Conservation (phyloP, 1,140 invertebrate genomes). For the Cylas formicarius region DNA sequence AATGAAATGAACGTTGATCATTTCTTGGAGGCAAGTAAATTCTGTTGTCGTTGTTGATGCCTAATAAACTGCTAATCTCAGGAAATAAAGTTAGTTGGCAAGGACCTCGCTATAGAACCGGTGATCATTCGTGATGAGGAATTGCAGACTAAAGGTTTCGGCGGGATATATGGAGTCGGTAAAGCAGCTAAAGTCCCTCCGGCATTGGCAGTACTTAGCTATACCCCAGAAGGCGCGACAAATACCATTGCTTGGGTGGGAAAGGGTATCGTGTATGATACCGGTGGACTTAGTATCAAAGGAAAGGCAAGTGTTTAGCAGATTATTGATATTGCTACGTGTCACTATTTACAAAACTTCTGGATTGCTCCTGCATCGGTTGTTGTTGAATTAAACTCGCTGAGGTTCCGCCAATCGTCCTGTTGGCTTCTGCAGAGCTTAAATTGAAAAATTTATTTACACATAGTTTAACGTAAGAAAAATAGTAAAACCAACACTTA, state of each 20-base stretch:
- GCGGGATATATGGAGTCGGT: conserved; percentile 83
- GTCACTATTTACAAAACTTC: no score
- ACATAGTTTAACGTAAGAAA: not conserved
- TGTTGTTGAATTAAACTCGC: no score
- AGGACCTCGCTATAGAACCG: conserved; percentile 56
- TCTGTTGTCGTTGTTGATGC: conserved; percentile 6
- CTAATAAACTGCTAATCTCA: conserved; percentile 36
- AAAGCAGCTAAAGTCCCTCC: conserved; percentile 70
- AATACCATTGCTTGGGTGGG: conserved; percentile 83
- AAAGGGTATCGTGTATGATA: conserved; percentile 91
- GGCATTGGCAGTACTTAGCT: conserved; percentile 70
- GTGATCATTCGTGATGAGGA: conserved; percentile 71
- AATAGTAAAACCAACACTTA: no score
- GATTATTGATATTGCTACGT: not conserved
- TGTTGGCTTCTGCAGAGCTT: no score
- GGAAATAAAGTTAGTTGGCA: conserved; percentile 61
- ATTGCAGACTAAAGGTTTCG: conserved; percentile 64
- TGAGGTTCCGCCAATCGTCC: no score
- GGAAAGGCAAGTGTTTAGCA: conserved; percentile 72
- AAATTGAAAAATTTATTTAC: not conserved
- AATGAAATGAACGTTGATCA: conserved; percentile 77
- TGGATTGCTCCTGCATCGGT: no score
- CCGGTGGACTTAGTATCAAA: conserved; percentile 87
- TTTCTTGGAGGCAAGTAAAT: conserved; percentile 58
- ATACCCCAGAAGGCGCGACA: conserved; percentile 57